phyloP scores from a whole-genome alignment of 2,113 vertebrate genomes.

The Hassar affinis region DNA sequence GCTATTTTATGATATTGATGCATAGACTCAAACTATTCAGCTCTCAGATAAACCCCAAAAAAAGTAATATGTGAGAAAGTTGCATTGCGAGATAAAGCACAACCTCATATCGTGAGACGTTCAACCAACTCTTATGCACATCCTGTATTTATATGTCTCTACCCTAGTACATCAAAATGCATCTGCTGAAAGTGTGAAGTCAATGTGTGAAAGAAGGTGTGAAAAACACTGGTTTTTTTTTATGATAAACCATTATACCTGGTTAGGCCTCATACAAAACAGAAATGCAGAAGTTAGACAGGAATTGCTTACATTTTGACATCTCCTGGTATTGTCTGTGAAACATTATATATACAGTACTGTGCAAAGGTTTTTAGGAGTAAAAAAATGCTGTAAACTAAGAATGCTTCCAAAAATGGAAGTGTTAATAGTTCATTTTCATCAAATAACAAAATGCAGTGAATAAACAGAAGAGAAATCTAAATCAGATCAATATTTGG shows the following conservation, averaged over 20 bases:
- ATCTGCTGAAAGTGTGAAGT: not conserved
- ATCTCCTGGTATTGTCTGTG: not conserved
- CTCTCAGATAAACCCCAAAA: not conserved
- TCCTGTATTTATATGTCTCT: constrained; percentile 25
- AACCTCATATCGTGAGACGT: constrained; percentile 21
- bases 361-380: too few relatives aligned
- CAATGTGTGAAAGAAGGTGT: not conserved
- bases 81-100: not conserved
- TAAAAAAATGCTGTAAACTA: too few relatives aligned
- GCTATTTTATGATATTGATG: too few relatives aligned
- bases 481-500: too few relatives aligned
- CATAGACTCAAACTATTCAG: not conserved
- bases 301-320: not conserved
- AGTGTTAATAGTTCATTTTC: too few relatives aligned
- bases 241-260: not conserved
- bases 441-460: too few relatives aligned
- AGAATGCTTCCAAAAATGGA: too few relatives aligned
- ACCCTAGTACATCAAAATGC: not conserved
- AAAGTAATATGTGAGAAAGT: not conserved
- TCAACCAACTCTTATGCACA: constrained; percentile 23
- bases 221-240: not conserved
- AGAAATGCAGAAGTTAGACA: not conserved
- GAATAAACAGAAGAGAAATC: too few relatives aligned
- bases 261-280: not conserved
- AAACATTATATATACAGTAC: too few relatives aligned